Percentiles rank a stretch among this genome's conserved stretches.
These are phyloP conservation scores for Synanthedon tipuliformis DNA, from an alignment of 2,888 invertebrate species.

Conservation along the genomic window DNA sequence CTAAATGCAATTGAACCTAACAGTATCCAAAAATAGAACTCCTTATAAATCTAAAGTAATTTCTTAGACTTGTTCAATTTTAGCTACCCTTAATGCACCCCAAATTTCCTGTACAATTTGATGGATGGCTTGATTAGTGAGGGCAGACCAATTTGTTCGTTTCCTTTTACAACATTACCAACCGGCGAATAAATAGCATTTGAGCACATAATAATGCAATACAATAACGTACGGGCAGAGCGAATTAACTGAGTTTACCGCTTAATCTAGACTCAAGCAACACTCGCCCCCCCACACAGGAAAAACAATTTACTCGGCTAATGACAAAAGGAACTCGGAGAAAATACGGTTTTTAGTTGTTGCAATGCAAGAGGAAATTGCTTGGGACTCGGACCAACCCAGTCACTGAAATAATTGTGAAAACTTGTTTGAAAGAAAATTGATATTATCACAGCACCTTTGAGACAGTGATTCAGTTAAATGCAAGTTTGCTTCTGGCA, in stretches of 20 bases:
- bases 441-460: neutral
- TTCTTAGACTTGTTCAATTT: no score
- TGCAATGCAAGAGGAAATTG: constrained; percentile 1
- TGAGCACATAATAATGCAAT: constrained; percentile 21
- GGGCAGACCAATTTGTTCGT: constrained; percentile 4
- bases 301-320: constrained; percentile 51
- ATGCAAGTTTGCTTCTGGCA: neutral
- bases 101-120: neutral
- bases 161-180: constrained; percentile 3
- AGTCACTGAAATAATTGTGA: neutral
- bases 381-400: neutral
- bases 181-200: neutral
- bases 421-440: neutral
- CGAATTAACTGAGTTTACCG: constrained; percentile 35
- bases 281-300: constrained; percentile 30
- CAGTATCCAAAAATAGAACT: no score
- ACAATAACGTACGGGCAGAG: constrained; percentile 17
- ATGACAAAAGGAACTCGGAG: constrained; percentile 37
- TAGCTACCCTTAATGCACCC: neutral
- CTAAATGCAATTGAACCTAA: no score
- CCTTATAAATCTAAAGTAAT: no score
- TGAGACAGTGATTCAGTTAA: neutral
- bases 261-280: constrained; percentile 44
- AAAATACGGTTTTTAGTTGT: constrained; percentile 27
- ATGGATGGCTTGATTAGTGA: neutral